A percentile compares a stretch with the other conserved stretches of the same genome.
Conservation (phyloP, 1,140 invertebrate species). For the Nasonia longicornis region DNA sequence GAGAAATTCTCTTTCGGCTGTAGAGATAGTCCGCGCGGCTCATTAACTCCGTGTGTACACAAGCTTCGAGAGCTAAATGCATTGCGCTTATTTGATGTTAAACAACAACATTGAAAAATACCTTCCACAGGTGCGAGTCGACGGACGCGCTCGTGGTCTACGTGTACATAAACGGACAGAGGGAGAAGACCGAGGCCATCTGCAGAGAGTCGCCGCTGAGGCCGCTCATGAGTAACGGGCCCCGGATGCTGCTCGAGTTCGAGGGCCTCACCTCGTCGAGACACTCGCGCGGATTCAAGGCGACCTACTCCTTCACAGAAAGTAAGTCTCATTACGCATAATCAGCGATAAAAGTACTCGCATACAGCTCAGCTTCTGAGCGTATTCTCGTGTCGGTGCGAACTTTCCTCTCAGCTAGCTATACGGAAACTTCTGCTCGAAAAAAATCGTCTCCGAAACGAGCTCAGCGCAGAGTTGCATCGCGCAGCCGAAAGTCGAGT, state of each 20-base stretch:
- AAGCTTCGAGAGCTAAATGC: too few relatives aligned
- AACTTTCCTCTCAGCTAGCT: neutral
- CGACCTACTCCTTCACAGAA: slow-evolving; percentile 88
- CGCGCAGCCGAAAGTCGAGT: neutral
- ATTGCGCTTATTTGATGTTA: too few relatives aligned
- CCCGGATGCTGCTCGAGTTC: slow-evolving; percentile 85
- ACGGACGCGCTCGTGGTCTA: slow-evolving; percentile 83
- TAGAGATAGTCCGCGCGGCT: too few relatives aligned
- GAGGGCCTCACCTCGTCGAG: slow-evolving; percentile 78
- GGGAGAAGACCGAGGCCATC: slow-evolving; percentile 85
- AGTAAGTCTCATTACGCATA: slow-evolving; percentile 74
- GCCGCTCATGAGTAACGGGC: slow-evolving; percentile 91
- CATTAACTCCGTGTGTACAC: neutral
- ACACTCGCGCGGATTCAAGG: slow-evolving; percentile 84
- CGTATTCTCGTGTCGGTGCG: too few relatives aligned
- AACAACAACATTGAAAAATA: neutral
- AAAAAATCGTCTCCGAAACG: neutral
- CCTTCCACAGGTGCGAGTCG: slow-evolving; percentile 76
- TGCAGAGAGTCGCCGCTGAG: slow-evolving; percentile 84
- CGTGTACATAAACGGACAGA: slow-evolving; percentile 81
- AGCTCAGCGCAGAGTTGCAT: neutral
- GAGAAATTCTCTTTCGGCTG: neutral
- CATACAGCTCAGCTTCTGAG: too few relatives aligned
- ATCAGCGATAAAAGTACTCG: too few relatives aligned
- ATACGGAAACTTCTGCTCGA: too few relatives aligned